Conservation (phyloP, 2,888 invertebrate genomes). For the Siphlonurus alternatus region DNA sequence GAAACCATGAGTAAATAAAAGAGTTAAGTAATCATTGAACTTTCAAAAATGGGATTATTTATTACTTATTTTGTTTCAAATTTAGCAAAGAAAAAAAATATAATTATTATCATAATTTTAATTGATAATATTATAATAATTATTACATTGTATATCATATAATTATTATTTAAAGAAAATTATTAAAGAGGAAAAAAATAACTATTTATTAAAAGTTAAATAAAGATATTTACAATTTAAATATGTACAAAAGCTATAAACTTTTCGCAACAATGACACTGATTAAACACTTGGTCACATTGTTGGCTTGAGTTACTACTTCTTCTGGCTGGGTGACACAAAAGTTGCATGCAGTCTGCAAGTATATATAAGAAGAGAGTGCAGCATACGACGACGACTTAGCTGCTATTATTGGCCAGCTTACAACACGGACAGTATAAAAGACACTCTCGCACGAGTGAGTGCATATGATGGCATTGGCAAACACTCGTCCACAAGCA, state of each 20-base stretch:
- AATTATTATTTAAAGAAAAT: too few relatives aligned
- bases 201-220: background rate
- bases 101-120: background rate
- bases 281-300: slow-evolving; percentile 2
- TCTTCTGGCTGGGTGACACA: background rate
- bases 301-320: background rate
- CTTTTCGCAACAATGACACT: slow-evolving; percentile 3
- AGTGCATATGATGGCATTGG: background rate
- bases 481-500: background rate
- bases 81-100: background rate
- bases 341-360: background rate
- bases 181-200: background rate
- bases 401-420: background rate
- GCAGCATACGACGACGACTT: background rate
- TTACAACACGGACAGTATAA: background rate
- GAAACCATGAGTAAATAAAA: too few relatives aligned
- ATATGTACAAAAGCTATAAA: background rate
- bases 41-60: too few relatives aligned
- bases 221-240: too few relatives aligned
- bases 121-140: background rate
- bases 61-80: too few relatives aligned
- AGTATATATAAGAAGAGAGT: background rate
- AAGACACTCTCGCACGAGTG: too few relatives aligned
- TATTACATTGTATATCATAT: too few relatives aligned
- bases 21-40: too few relatives aligned